phyloP scores from a whole-genome alignment of 2,797 vertebrate genomes.

The Basileuterus tristriatus region DNA sequence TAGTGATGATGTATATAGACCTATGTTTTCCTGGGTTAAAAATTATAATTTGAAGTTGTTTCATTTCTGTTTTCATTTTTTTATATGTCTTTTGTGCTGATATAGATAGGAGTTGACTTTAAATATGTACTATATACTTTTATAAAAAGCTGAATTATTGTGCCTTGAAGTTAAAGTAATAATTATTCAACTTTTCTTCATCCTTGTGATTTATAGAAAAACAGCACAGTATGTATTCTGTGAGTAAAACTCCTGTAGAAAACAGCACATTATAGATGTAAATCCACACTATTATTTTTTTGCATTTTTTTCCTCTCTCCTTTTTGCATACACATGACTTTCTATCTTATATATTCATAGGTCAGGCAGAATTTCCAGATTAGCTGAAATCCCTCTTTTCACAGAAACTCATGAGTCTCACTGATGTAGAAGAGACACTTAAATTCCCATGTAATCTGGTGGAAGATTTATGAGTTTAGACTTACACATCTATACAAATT shows the following conservation, averaged over 20 bases:
- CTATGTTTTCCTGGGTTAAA: conserved; percentile 18
- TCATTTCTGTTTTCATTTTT: neutral
- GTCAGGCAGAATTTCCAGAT: neutral
- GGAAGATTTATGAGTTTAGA: neutral
- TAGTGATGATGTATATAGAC: neutral
- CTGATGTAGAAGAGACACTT: neutral
- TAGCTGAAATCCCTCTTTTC: neutral
- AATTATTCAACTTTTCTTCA: neutral
- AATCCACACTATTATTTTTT: neutral
- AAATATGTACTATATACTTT: neutral
- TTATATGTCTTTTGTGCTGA: neutral
- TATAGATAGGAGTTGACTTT: neutral
- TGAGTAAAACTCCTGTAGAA: neutral
- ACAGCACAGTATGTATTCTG: neutral
- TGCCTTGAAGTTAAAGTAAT: neutral
- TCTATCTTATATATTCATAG: neutral
- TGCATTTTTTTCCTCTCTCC: neutral
- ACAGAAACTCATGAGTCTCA: neutral
- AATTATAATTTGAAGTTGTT: neutral
- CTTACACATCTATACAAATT: neutral
- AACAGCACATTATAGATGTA: neutral
- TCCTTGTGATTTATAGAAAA: neutral
- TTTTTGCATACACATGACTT: neutral
- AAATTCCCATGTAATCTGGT: neutral
- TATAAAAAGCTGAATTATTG: neutral